Evolutionary conservation across 2,113 vertebrate species (phyloP).

Genomic region (Tricholaema leucomelas): DNA sequence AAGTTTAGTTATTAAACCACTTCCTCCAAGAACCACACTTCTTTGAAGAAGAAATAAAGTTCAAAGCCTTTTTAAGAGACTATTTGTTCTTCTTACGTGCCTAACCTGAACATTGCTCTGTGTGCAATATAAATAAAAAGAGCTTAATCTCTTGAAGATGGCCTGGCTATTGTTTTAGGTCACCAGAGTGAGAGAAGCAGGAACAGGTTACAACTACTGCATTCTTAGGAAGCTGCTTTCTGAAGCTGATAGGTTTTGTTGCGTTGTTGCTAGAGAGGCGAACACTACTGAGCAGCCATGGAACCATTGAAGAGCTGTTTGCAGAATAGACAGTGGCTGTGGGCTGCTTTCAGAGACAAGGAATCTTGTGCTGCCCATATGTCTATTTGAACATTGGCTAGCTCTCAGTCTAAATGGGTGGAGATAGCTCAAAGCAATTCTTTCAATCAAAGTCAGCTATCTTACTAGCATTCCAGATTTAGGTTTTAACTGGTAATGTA

Average conservation of each 20-base stretch:
- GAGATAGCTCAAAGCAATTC: neutral
- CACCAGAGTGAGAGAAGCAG: neutral
- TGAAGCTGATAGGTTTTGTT: neutral
- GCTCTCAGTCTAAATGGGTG: neutral
- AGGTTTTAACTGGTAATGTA: neutral
- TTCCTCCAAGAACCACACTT: slow-evolving; percentile 51
- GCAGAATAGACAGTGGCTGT: neutral
- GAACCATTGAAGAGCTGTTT: neutral
- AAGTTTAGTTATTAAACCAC: slow-evolving; percentile 64
- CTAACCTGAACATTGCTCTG: slow-evolving; percentile 24
- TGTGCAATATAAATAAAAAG: slow-evolving; percentile 9
- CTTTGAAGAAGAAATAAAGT: slow-evolving; percentile 71
- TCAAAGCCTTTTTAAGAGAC: slow-evolving; percentile 64
- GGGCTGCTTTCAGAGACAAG: neutral
- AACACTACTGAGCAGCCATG: neutral
- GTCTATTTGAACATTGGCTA: neutral
- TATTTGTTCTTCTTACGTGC: slow-evolving; percentile 63
- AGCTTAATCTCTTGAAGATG: slow-evolving; percentile 48
- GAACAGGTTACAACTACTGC: neutral
- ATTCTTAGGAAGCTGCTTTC: neutral
- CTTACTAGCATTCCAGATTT: neutral
- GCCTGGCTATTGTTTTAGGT: neutral
- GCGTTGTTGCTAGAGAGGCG: neutral
- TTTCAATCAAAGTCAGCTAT: neutral
- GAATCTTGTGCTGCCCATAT: neutral